Base-by-base conservation (phyloP, 1,140 invertebrate genomes). In the Liolophura sinensis region DNA sequence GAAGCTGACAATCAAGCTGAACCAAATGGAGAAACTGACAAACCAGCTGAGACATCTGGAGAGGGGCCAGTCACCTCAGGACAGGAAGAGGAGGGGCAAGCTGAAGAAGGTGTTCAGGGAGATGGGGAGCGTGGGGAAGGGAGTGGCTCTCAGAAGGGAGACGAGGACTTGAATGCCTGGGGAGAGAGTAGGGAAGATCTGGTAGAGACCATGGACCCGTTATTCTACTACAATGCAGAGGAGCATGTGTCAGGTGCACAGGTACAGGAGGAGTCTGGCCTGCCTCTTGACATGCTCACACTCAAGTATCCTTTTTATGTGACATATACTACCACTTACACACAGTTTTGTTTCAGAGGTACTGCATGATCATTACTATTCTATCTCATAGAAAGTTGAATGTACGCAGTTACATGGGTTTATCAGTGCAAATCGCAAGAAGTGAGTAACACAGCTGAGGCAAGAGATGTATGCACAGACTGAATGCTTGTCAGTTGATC, bases 161-260 rank as follows among this genome's bases (percentile, higher is more conserved):
- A 27, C 4, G 58, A 52, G 46, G 60, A 61, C 14, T 22, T 25
- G 24, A 22, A 51, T 50, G 40, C 24, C 14, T 22, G 31, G 14
- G 40, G 22, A 18, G 22, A 62, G 46, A 54, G 18, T 63, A 24
- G 27, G n/a, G 64, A 79, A 31, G 78, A 78, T 16, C 73, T 79
- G 25, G 72, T 74, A 60, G 60, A 70, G 18, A 69, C 58, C 40
- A 84, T 84, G 48, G 78, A 81, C 22, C 76, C 70, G 48, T 74
- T 84, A 62, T 84, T 83, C 65, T 85, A 71, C 66, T 85, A 85
- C 62, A 76, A 82, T 47, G 78, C 73, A 63, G 75, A 83, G 27
- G 74, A 80, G 0, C 55, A 75, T 51, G 63, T 76, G 20, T 85
- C 81, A 4, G 73, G 70, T 52, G 72, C 83, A 16, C 24, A 60